Evolutionary conservation across 2,888 invertebrate species (phyloP).

Genomic region (Cataglyphis livida): DNA sequence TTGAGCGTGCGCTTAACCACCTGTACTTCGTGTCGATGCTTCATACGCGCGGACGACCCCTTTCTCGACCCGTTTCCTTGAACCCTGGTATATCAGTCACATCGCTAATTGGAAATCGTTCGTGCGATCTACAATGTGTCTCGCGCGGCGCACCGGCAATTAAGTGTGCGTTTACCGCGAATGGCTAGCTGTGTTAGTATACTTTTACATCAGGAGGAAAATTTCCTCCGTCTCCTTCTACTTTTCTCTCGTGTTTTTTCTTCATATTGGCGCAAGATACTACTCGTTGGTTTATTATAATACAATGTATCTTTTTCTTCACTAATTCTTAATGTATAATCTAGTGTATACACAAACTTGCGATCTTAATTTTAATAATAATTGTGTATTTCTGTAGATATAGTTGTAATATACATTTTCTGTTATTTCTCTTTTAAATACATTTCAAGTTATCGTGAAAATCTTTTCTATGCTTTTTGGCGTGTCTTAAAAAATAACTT

Average conservation of each 20-base stretch:
- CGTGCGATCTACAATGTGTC: constrained; percentile 68
- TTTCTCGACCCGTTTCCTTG: constrained; percentile 69
- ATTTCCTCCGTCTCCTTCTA: neutral
- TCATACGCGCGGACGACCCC: constrained; percentile 61
- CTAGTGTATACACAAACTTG: neutral
- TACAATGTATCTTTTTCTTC: neutral
- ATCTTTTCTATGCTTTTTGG: neutral
- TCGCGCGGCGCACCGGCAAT: constrained; percentile 68
- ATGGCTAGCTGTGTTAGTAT: constrained; percentile 38
- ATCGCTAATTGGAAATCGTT: constrained; percentile 75
- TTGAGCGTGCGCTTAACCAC: constrained; percentile 59
- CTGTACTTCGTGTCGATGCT: constrained; percentile 53
- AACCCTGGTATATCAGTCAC: constrained; percentile 71
- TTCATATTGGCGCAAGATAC: neutral
- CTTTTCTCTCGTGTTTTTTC: neutral
- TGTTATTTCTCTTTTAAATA: neutral
- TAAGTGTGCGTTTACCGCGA: constrained; percentile 61
- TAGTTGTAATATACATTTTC: neutral
- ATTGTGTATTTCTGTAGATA: neutral
- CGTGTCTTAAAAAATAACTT: constrained; percentile 25
- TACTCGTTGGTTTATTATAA: neutral
- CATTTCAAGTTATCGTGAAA: neutral
- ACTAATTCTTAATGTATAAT: neutral
- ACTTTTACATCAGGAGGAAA: constrained; percentile 16
- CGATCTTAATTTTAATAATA: neutral